Evolutionary conservation across 2,797 vertebrate genomes (phyloP).

Genomic region (Chromobotia macracanthus): DNA sequence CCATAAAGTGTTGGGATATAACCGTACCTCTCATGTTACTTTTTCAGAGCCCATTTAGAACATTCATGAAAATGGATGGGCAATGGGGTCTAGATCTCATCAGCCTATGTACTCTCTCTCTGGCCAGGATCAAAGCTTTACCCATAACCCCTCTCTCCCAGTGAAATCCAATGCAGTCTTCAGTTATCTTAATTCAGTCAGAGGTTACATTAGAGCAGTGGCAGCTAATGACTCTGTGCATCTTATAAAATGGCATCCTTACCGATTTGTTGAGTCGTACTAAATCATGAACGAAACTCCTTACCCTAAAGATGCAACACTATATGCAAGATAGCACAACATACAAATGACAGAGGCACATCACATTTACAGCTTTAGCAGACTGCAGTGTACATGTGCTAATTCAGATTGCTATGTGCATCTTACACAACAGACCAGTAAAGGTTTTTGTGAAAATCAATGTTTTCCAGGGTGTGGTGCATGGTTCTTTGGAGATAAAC

Average conservation of each 20-base stretch:
- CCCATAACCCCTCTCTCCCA: conserved; percentile 19
- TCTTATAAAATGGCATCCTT: conserved; percentile 30
- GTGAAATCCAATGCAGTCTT: conserved; percentile 39
- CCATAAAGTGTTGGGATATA: conserved; percentile 2
- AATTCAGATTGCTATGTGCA: conserved; percentile 18
- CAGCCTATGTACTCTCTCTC: conserved; percentile 2
- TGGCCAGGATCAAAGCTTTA: conserved; percentile 29
- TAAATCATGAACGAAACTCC: conserved; percentile 25
- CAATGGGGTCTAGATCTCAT: neutral
- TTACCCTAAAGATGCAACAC: conserved; percentile 20
- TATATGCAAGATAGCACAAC: conserved; percentile 37
- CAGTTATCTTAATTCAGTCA: conserved; percentile 57
- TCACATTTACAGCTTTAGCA: conserved; percentile 14
- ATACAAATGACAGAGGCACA: conserved; percentile 22
- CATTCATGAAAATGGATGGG: conserved; percentile 24
- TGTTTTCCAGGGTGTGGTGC: neutral
- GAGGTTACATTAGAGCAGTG: conserved; percentile 43
- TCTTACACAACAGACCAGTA: conserved; percentile 12
- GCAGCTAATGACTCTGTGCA: conserved; percentile 52
- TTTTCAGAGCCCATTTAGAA: conserved; percentile 33
- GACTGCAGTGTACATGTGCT: neutral
- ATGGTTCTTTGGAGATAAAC: conserved; percentile 32
- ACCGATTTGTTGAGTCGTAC: conserved; percentile 23
- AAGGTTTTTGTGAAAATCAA: conserved; percentile 10
- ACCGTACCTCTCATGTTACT: conserved; percentile 16